Evolutionary conservation across 2,113 vertebrate species (phyloP), one percentile per base, ranked within the genome.

Genomic region (Coreoperca whiteheadi): DNA sequence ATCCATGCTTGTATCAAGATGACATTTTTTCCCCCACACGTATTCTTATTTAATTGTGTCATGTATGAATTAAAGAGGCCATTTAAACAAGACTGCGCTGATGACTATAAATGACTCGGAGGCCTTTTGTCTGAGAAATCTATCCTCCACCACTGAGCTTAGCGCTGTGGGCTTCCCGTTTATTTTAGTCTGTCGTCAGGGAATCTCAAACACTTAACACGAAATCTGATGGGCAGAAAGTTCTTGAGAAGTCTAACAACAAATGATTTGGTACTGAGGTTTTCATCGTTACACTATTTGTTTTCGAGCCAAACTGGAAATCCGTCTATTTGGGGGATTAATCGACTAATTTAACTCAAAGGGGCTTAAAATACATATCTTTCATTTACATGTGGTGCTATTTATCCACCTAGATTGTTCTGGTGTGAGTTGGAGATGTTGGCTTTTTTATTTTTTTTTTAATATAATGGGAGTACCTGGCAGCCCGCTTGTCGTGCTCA

Each of bases 51-150:
- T 3, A 5, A 5, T 50, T 28, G 39, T n/a, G 37, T 57, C 2
- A 16, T 16, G 37, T 18, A 0, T 73, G n/a, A 28, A 12, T n/a
- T n/a, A 34, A 43, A 46, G 37, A 74, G 39, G 30, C 5, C 16
- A 9, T 8, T 54, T 16, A 25, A 59, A 25, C 14, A 46, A 8
- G 5, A 16, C 39, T 57, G 30, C 30, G 43, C 23, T 3, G 21
- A 30, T 68, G 28, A 39, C 65, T 66, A 0, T 4, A n/a, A 8
- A 12, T 83, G 81, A 81, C 32, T 86, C 83, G 64, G 12, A 71
- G 4, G 25, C n/a, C 23, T 65, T 1, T 43, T 5, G 16, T 15
- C 43, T 34, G 57, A 8, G 12, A 74, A 51, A 60, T n/a, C 21
- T 39, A 4, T 23, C 23, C n/a, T 14, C 32, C 5, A 34, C 23